Conservation (phyloP, 2,797 vertebrate genomes). For the Scyliorhinus canicula region DNA sequence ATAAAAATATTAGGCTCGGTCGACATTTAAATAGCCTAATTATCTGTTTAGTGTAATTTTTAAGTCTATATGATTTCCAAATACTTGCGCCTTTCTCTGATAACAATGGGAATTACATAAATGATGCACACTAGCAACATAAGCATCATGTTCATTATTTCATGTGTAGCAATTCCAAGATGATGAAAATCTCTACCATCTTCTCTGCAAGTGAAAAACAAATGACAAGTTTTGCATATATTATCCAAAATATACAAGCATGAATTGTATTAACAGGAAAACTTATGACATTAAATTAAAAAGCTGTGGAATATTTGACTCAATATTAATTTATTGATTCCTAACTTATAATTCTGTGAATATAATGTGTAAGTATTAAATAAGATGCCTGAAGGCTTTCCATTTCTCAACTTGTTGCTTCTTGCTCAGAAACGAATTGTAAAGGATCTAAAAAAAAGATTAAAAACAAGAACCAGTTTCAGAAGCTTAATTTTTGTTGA, state of each 20-base stretch:
- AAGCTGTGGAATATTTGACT: background rate
- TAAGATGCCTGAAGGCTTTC: background rate
- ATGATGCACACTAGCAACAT: too few relatives aligned
- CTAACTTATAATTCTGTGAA: background rate
- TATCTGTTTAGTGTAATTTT: background rate
- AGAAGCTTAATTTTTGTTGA: background rate
- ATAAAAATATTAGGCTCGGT: background rate
- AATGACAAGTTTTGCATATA: background rate
- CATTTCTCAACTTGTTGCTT: background rate
- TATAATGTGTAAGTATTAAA: background rate
- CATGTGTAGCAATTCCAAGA: background rate
- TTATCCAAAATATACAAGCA: background rate
- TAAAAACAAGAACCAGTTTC: background rate
- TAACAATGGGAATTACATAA: background rate
- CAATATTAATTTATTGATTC: background rate
- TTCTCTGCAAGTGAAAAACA: constrained; percentile 2
- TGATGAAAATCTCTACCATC: background rate
- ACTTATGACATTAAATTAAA: constrained; percentile 8
- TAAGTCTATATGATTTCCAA: background rate
- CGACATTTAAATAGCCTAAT: background rate
- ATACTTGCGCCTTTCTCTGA: background rate
- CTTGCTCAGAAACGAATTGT: constrained; percentile 3
- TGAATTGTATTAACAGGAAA: background rate
- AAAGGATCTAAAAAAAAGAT: background rate
- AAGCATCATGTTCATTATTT: background rate